Evolutionary conservation across 2,888 invertebrate species (phyloP).

Genomic region (Pyrgus malvae): DNA sequence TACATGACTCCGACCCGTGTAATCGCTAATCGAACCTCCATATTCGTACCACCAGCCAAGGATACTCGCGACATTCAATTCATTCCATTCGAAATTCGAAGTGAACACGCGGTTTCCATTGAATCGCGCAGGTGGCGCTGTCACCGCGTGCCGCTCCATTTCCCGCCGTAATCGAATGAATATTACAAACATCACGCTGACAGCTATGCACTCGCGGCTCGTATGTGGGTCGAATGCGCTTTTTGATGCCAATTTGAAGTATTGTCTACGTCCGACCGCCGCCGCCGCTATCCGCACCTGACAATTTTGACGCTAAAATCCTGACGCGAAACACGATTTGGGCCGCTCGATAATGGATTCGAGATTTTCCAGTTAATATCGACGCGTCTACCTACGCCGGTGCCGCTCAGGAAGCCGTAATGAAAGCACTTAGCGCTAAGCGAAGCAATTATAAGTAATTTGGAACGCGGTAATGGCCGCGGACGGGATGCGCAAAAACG

Average conservation of each 20-base stretch:
- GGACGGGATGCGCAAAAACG: constrained; percentile 81
- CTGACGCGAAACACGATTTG: constrained; percentile 32
- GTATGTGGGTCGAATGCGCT: constrained; percentile 67
- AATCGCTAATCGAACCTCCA: constrained; percentile 60
- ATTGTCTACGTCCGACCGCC: constrained; percentile 49
- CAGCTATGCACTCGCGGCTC: constrained; percentile 56
- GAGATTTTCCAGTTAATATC: constrained; percentile 52
- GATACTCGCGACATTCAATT: constrained; percentile 37
- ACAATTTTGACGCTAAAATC: constrained; percentile 32
- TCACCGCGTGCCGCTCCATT: constrained; percentile 68
- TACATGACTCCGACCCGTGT: constrained; percentile 39
- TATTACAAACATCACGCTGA: constrained; percentile 75
- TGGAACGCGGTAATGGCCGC: constrained; percentile 75
- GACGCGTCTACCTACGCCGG: constrained; percentile 56
- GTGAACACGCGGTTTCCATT: constrained; percentile 35
- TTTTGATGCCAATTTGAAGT: constrained; percentile 61
- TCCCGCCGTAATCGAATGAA: constrained; percentile 78
- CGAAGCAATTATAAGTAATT: constrained; percentile 82
- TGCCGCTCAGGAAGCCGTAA: constrained; percentile 63
- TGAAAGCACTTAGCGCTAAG: constrained; percentile 81
- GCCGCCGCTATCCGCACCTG: constrained; percentile 33
- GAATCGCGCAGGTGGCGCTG: constrained; percentile 63
- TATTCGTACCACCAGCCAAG: constrained; percentile 59
- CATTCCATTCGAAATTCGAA: constrained; percentile 51
- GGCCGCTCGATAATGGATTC: constrained; percentile 48